Conservation (phyloP, 92 coral and sea anemone genomes). For the Meandrina meandrites region DNA sequence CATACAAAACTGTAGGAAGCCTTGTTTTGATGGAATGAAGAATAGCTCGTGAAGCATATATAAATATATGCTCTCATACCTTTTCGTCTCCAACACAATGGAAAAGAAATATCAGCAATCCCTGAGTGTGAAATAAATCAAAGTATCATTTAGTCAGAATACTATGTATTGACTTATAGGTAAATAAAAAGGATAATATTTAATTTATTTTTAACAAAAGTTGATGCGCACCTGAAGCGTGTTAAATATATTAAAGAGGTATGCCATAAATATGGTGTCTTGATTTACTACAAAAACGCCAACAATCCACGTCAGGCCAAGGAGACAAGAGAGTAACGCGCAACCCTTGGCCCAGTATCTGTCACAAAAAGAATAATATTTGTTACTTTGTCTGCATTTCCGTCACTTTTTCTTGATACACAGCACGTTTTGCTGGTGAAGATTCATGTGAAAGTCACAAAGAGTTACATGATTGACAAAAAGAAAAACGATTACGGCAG, state of each 20-base stretch:
- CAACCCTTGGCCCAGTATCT: constrained; percentile 89
- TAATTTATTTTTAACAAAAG: background rate
- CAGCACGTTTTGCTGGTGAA: too few species aligned
- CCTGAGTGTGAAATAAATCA: constrained; percentile 64
- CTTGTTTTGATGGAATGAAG: background rate
- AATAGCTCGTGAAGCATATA: background rate
- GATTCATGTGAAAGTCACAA: too few species aligned
- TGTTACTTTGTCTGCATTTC: background rate
- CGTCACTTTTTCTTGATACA: too few species aligned
- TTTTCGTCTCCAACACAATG: constrained; percentile 94
- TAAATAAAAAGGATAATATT: background rate
- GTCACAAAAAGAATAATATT: constrained; percentile 13
- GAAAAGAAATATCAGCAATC: constrained; percentile 83
- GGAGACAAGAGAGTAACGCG: constrained; percentile 77
- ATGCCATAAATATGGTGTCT: constrained; percentile 78
- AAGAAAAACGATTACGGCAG: too few species aligned
- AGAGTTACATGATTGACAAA: too few species aligned
- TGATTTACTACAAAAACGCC: constrained; percentile 84
- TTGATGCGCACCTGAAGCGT: constrained; percentile 64
- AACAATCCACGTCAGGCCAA: constrained; percentile 86
- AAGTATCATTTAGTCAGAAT: background rate
- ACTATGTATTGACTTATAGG: background rate
- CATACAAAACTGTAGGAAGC: background rate
- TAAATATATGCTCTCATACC: constrained; percentile 47
- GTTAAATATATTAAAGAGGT: constrained; percentile 76